Evolutionary conservation across 2,888 invertebrate species (phyloP).

Genomic region (Anarsia innoxiella): DNA sequence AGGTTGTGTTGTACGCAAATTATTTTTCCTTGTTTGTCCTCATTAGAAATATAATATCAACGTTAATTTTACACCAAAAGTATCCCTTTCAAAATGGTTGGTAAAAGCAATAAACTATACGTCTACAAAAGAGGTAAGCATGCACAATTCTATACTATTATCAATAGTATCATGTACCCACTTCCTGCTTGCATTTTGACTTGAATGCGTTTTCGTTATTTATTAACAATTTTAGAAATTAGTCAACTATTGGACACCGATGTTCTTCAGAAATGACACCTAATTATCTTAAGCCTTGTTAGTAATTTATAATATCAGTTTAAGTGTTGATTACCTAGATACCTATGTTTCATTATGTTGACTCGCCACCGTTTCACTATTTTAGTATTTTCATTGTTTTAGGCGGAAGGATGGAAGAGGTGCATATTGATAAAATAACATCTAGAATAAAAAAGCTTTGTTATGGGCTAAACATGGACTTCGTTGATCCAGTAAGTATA

Average conservation of each 20-base stretch:
- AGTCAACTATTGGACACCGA: neutral
- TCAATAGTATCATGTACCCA: no score
- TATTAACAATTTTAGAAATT: no score
- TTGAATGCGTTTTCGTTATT: no score
- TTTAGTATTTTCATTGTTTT: no score
- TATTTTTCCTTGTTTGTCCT: neutral
- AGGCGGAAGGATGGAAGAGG: slow-evolving; percentile 93
- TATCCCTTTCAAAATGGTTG: slow-evolving; percentile 44
- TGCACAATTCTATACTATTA: no score
- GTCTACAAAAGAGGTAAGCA: slow-evolving; percentile 68
- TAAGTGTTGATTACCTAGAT: neutral
- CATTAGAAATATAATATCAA: no score
- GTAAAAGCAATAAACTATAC: slow-evolving; percentile 60
- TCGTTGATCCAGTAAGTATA: slow-evolving; percentile 92
- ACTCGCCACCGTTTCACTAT: no score
- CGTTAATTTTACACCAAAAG: no score
- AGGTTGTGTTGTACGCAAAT: neutral
- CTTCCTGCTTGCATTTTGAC: neutral
- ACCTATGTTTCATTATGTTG: neutral
- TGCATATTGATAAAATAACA: slow-evolving; percentile 98
- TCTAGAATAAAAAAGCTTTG: slow-evolving; percentile 96
- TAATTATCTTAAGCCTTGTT: neutral
- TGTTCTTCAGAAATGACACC: neutral
- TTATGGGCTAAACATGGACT: slow-evolving; percentile 96
- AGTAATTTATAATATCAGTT: neutral